phyloP scores from a whole-genome alignment of 2,888 invertebrate genomes.

The Pegoplata infirma region DNA sequence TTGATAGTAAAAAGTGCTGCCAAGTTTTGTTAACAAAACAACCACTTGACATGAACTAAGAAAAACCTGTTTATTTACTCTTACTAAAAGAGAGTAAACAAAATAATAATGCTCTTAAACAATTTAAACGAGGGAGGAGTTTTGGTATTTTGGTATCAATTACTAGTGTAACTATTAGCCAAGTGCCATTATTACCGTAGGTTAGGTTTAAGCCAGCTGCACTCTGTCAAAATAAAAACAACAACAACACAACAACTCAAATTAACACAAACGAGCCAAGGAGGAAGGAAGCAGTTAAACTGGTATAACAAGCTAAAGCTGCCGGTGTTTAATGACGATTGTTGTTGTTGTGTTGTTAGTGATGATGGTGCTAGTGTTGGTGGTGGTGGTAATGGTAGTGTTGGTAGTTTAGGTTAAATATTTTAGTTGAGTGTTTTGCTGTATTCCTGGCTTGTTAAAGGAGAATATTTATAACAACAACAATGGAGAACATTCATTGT shows the following conservation, averaged over 20 bases:
- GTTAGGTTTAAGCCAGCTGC: constrained; percentile 69
- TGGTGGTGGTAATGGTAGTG: constrained; percentile 62
- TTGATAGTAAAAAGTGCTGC: constrained; percentile 69
- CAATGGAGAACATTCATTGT: constrained; percentile 44
- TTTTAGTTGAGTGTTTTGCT: constrained; percentile 43
- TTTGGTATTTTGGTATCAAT: constrained; percentile 13
- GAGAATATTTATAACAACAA: constrained; percentile 27
- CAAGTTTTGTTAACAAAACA: constrained; percentile 61
- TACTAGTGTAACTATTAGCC: constrained; percentile 11
- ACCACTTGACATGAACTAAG: neutral
- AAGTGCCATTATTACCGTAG: constrained; percentile 72
- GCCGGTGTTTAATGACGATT: constrained; percentile 31
- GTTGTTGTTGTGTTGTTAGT: constrained; percentile 3
- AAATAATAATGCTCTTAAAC: neutral
- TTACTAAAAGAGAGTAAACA: neutral
- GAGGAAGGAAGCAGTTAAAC: constrained; percentile 69
- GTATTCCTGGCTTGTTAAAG: constrained; percentile 57
- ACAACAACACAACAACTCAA: constrained; percentile 43
- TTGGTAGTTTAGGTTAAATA: constrained; percentile 60
- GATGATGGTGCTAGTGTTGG: constrained; percentile 9
- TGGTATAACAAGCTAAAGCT: constrained; percentile 65
- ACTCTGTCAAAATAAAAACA: constrained; percentile 64
- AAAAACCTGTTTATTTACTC: constrained; percentile 19
- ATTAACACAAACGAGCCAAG: no score
- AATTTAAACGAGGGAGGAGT: constrained; percentile 30